A percentile compares a stretch with the other conserved stretches of the same genome.
These are phyloP conservation scores for Bergia sp. DNA, from an alignment of 92 coral and sea anemone genomes.

Conservation along the genomic window DNA sequence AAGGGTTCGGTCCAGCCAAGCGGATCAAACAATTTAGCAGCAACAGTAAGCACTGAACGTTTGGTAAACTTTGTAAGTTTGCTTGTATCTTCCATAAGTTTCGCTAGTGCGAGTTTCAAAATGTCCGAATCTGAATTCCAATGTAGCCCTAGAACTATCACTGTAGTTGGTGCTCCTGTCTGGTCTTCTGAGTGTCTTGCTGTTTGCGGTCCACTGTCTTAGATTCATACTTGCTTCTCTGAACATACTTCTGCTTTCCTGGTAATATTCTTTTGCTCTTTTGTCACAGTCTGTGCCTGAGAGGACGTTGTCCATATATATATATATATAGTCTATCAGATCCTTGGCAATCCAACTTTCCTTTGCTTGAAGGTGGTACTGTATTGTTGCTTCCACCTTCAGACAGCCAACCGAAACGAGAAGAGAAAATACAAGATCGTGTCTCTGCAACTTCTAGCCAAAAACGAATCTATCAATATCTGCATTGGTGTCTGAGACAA, in stretches of 20 bases:
- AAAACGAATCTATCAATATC: constrained; percentile 3
- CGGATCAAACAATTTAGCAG: constrained; percentile 44
- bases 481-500: constrained; percentile 12
- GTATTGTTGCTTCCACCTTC: neutral
- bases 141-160: constrained; percentile 9
- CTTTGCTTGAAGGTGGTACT: neutral
- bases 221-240: constrained; percentile 19
- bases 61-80: constrained; percentile 37
- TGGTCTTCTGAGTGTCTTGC: constrained; percentile 21
- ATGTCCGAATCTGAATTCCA: constrained; percentile 27
- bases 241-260: constrained; percentile 6
- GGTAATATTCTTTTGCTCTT: constrained; percentile 14
- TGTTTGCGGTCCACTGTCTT: constrained; percentile 24
- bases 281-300: constrained; percentile 22
- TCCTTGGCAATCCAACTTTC: neutral
- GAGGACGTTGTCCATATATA: neutral
- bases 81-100: neutral
- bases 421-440: too few relatives aligned
- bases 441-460: neutral
- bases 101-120: neutral
- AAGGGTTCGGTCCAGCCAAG: constrained; percentile 56
- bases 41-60: constrained; percentile 40
- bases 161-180: constrained; percentile 25
- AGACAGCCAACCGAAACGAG: too few relatives aligned
- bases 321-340: neutral